Percentiles rank a stretch among this genome's conserved stretches.
phyloP scores from a whole-genome alignment of 2,797 vertebrate genomes.

The Poecilia picta region DNA sequence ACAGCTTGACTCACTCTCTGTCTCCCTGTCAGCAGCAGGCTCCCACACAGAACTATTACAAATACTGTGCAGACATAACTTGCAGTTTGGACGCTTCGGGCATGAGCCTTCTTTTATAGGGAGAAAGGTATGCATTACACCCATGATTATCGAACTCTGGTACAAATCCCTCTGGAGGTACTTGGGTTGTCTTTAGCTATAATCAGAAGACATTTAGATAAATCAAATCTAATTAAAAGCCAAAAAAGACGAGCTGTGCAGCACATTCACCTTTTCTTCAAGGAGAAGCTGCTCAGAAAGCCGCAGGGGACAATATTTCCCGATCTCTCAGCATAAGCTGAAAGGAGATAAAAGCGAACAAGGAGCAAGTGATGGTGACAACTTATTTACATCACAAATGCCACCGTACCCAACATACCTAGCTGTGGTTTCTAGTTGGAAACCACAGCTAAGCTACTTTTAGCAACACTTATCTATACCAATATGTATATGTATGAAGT shows the following conservation, averaged over 20 bases:
- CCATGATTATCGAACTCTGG: not conserved
- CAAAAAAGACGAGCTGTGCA: not conserved
- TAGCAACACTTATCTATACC: not conserved
- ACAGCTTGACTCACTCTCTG: constrained; percentile 2
- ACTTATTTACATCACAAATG: not conserved
- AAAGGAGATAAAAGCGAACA: not conserved
- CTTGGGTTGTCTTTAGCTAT: not conserved
- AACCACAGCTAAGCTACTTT: not conserved
- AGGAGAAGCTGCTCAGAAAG: not conserved
- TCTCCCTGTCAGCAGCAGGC: not conserved
- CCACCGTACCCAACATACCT: not conserved
- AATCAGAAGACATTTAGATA: not conserved
- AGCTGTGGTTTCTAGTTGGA: not conserved
- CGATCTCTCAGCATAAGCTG: not conserved
- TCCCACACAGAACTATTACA: constrained; percentile 1
- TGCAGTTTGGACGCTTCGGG: not conserved
- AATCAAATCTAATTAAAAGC: not conserved
- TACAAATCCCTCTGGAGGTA: not conserved
- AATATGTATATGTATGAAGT: not conserved
- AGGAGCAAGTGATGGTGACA: not conserved
- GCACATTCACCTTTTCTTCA: not conserved
- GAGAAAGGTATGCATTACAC: not conserved
- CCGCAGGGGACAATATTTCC: not conserved
- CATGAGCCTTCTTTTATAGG: not conserved
- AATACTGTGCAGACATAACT: not conserved